A percentile compares a stretch with the other conserved stretches of the same genome.
Evolutionary conservation across 2,113 vertebrate genomes (phyloP).

Genomic region (Xiphophorus maculatus): DNA sequence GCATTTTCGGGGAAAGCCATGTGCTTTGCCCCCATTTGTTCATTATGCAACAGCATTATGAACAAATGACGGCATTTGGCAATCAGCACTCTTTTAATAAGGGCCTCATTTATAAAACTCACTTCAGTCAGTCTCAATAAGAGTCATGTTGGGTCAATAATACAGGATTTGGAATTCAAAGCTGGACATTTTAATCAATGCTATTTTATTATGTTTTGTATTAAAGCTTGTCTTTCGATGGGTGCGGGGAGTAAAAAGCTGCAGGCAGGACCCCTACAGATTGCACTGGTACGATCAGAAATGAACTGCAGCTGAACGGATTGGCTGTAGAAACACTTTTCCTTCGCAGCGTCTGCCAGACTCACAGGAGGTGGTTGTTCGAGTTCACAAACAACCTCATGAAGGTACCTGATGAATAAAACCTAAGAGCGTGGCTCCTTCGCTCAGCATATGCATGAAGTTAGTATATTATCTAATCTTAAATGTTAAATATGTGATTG

Average conservation of each 20-base stretch:
- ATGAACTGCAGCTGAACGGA: conserved; percentile 43
- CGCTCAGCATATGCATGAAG: background rate
- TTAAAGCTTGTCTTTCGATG: conserved; percentile 1
- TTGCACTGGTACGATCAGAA: conserved; percentile 18
- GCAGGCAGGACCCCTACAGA: conserved; percentile 25
- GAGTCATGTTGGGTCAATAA: background rate
- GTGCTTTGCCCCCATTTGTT: background rate
- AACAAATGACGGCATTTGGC: background rate
- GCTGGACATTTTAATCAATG: background rate
- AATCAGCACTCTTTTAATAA: background rate
- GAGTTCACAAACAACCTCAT: background rate
- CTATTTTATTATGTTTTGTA: background rate
- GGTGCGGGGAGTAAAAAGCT: conserved; percentile 24
- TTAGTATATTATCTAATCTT: background rate
- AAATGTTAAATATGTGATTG: background rate
- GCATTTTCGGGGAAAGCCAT: background rate
- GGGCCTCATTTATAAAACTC: background rate
- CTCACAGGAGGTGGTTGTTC: background rate
- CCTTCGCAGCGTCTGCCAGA: conserved; percentile 8
- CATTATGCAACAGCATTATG: background rate
- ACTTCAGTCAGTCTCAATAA: background rate
- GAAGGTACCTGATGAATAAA: background rate
- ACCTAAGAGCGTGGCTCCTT: background rate
- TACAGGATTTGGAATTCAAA: background rate
- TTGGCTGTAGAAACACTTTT: conserved; percentile 19